These are phyloP conservation scores for Hephaestus fuliginosus DNA, from an alignment of 2,797 vertebrate genomes.

Conservation along the genomic window DNA sequence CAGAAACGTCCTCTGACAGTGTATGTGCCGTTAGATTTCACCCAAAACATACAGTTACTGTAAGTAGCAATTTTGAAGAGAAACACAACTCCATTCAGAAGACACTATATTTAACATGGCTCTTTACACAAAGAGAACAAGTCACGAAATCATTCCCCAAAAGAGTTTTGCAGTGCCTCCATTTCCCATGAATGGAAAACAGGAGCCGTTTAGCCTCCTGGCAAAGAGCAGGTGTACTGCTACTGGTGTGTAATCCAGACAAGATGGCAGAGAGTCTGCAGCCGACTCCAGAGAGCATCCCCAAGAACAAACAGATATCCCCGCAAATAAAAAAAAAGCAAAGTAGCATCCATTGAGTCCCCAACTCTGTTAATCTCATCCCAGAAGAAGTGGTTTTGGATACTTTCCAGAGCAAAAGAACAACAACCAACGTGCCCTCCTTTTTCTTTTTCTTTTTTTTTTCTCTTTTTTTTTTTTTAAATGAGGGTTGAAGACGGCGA, in stretches of 20 bases:
- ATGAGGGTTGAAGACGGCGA: conserved; percentile 71
- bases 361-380: conserved; percentile 61
- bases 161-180: conserved; percentile 63
- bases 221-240: conserved; percentile 71
- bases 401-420: conserved; percentile 66
- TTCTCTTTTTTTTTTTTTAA: conserved; percentile 18
- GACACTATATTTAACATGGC: conserved; percentile 88
- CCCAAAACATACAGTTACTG: conserved; percentile 81
- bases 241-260: conserved; percentile 80
- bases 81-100: conserved; percentile 87
- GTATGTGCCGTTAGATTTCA: conserved; percentile 80
- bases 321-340: conserved; percentile 44
- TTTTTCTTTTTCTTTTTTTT: not conserved
- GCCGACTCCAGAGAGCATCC: conserved; percentile 62
- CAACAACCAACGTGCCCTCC: conserved; percentile 62
- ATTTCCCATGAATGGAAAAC: conserved; percentile 69
- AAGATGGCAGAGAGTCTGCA: conserved; percentile 72
- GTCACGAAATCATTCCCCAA: conserved; percentile 72
- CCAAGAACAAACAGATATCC: conserved; percentile 63
- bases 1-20: conserved; percentile 84
- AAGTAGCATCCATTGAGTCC: conserved; percentile 71
- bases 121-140: conserved; percentile 88
- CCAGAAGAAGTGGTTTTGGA: conserved; percentile 46
- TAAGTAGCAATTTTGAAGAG: conserved; percentile 81
- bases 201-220: conserved; percentile 68